A percentile compares a stretch with the other conserved stretches of the same genome.
phyloP scores from a whole-genome alignment of 2,888 invertebrate species.

The Drosophila acutilabella region DNA sequence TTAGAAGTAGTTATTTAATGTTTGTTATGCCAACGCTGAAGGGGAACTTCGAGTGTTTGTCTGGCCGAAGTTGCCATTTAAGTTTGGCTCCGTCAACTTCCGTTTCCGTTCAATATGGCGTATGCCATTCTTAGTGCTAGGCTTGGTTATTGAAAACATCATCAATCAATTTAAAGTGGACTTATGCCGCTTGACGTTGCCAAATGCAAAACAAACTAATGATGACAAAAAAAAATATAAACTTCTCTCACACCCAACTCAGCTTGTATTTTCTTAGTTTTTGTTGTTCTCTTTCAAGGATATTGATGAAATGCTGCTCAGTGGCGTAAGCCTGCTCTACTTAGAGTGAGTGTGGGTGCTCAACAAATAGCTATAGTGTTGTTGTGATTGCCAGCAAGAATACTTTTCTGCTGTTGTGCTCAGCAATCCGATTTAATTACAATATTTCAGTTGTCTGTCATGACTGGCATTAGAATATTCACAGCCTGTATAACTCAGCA shows the following conservation, averaged over 20 bases:
- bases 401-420: background rate
- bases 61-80: slow-evolving; percentile 28
- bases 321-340: slow-evolving; percentile 10
- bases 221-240: slow-evolving; percentile 44
- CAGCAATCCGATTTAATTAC: slow-evolving; percentile 59
- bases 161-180: slow-evolving; percentile 74
- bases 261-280: background rate
- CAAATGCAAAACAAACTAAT: slow-evolving; percentile 69
- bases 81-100: slow-evolving; percentile 41
- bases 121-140: background rate
- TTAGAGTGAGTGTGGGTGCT: background rate
- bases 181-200: slow-evolving; percentile 57
- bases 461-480: slow-evolving; percentile 29
- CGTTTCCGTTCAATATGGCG: slow-evolving; percentile 26
- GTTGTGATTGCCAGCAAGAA: slow-evolving; percentile 7
- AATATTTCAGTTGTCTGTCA: slow-evolving; percentile 25
- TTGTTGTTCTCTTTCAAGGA: slow-evolving; percentile 10
- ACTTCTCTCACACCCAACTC: slow-evolving; percentile 2
- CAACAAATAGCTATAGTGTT: slow-evolving; percentile 7
- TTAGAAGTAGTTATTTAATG: slow-evolving; percentile 36
- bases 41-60: slow-evolving; percentile 10
- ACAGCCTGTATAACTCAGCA: slow-evolving; percentile 20
- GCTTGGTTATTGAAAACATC: slow-evolving; percentile 45
- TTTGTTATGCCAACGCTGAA: slow-evolving; percentile 8
- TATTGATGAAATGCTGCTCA: slow-evolving; percentile 27